Conservation (phyloP, 1,140 invertebrate genomes). For the Tetramorium parvispinum region DNA sequence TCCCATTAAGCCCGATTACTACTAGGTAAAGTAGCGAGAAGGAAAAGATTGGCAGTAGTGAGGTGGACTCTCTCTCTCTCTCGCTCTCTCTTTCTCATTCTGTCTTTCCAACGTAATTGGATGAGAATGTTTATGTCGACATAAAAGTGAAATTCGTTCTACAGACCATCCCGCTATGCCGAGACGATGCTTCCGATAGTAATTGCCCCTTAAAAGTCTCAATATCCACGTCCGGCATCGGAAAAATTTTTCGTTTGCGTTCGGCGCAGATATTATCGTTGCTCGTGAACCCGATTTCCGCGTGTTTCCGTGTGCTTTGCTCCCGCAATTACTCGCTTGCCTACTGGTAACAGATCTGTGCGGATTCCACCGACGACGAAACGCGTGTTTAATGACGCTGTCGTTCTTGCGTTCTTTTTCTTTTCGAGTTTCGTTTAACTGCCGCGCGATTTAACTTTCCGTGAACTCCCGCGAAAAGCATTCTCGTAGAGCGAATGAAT, state of each 20-base stretch:
- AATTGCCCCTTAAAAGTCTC: slow-evolving; percentile 51
- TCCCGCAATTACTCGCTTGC: slow-evolving; percentile 13
- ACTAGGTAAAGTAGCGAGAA: neutral
- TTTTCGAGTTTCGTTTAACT: slow-evolving; percentile 34
- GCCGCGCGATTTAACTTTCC: slow-evolving; percentile 32
- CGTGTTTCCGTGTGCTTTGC: slow-evolving; percentile 6
- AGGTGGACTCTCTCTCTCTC: neutral
- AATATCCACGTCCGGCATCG: slow-evolving; percentile 37
- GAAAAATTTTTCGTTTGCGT: slow-evolving; percentile 39
- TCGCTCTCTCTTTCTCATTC: neutral
- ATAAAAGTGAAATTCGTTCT: slow-evolving; percentile 24
- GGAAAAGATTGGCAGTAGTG: neutral
- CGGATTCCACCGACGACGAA: neutral
- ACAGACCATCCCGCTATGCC: neutral
- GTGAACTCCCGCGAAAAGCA: slow-evolving; percentile 2
- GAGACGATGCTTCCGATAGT: neutral
- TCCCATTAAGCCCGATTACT: slow-evolving; percentile 29
- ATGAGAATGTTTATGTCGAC: slow-evolving; percentile 35
- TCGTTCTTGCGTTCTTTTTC: neutral
- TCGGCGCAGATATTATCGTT: slow-evolving; percentile 43
- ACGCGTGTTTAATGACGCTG: slow-evolving; percentile 42
- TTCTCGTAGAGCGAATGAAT: slow-evolving; percentile 25
- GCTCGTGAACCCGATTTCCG: slow-evolving; percentile 23
- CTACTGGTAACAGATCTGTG: slow-evolving; percentile 16
- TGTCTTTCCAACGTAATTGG: neutral